Evolutionary conservation across 2,888 invertebrate species (phyloP).

Genomic region (Camptogramma bilineatum): DNA sequence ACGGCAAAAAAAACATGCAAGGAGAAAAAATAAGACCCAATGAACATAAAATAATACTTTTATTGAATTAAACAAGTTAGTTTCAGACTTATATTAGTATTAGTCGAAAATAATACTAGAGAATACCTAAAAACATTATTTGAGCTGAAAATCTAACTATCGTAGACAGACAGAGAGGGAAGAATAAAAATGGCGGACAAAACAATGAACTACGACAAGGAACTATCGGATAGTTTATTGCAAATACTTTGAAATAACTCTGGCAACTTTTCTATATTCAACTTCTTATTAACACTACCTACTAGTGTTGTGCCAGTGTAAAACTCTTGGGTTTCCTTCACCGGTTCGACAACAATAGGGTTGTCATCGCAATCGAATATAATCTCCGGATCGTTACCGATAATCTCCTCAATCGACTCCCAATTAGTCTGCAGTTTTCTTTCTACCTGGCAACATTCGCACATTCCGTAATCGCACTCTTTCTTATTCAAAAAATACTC

Average conservation of each 20-base stretch:
- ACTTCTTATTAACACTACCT: constrained; percentile 53
- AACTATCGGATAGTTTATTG: constrained; percentile 59
- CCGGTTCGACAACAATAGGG: constrained; percentile 69
- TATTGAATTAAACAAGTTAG: constrained; percentile 67
- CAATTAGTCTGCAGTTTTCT: constrained; percentile 69
- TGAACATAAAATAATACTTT: constrained; percentile 70
- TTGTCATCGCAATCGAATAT: constrained; percentile 78
- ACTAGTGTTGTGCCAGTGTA: constrained; percentile 42
- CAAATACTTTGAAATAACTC: constrained; percentile 63
- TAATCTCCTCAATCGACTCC: constrained; percentile 76
- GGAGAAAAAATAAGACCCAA: constrained; percentile 67
- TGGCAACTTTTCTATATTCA: constrained; percentile 62
- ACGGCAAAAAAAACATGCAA: constrained; percentile 49
- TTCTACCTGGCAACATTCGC: constrained; percentile 67
- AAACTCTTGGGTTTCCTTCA: constrained; percentile 43
- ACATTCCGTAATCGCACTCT: constrained; percentile 77
- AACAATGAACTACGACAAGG: constrained; percentile 45
- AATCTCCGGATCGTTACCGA: constrained; percentile 81
- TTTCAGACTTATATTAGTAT: constrained; percentile 68
- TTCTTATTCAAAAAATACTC: constrained; percentile 75
- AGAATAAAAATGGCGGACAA: constrained; percentile 18
- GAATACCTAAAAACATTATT: constrained; percentile 34
- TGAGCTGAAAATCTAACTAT: constrained; percentile 20
- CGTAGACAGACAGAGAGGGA: constrained; percentile 12
- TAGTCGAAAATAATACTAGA: constrained; percentile 55